Conservation (phyloP, 2,888 invertebrate genomes). For the Lepidocyrtinus sp. region DNA sequence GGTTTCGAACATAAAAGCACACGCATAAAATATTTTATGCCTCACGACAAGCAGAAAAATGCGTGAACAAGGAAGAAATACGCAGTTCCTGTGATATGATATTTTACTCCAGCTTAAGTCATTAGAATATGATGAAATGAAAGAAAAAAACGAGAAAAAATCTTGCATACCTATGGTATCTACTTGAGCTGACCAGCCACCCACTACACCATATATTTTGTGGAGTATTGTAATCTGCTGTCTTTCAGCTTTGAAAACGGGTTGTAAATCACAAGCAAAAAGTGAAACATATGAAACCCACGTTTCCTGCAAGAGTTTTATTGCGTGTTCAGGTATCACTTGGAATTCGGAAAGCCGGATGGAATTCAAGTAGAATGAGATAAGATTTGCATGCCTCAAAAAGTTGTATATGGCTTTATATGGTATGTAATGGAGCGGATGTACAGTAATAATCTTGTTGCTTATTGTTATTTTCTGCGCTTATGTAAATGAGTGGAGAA, state of each 20-base stretch:
- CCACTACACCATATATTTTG: neutral
- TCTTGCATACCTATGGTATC: neutral
- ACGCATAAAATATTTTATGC: slow-evolving; percentile 34
- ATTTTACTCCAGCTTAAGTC: neutral
- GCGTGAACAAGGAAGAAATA: slow-evolving; percentile 25
- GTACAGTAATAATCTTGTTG: neutral
- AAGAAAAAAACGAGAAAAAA: too few species aligned
- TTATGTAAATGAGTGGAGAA: neutral
- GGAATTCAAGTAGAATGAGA: neutral
- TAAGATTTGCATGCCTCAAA: slow-evolving; percentile 2
- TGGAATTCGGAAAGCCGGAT: neutral
- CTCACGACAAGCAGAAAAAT: slow-evolving; percentile 38
- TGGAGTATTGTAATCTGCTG: neutral
- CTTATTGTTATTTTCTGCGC: neutral
- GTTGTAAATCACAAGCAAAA: slow-evolving; percentile 24
- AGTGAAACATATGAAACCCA: slow-evolving; percentile 1
- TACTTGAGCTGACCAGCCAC: neutral
- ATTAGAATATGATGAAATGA: too few species aligned
- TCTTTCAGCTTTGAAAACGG: slow-evolving; percentile 28
- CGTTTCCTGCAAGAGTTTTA: slow-evolving; percentile 21
- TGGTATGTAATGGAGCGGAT: neutral
- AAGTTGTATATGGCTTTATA: neutral
- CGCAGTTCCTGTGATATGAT: slow-evolving; percentile 2
- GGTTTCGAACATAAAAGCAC: neutral
- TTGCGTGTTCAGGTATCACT: slow-evolving; percentile 29